These are phyloP conservation scores for Xyrichtys novacula DNA, from an alignment of 2,797 vertebrate species.

Conservation along the genomic window DNA sequence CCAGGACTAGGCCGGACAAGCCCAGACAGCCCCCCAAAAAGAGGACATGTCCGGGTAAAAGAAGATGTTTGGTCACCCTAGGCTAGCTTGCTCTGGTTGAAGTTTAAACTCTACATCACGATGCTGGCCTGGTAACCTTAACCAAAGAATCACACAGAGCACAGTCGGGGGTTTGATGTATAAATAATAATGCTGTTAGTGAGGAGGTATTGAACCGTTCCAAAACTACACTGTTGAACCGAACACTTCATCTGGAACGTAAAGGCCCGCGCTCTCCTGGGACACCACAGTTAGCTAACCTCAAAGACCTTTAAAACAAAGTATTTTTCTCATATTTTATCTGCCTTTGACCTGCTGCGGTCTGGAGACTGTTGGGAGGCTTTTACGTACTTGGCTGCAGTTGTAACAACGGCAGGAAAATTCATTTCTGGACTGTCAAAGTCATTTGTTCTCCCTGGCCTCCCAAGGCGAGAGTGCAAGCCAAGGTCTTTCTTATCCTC, in stretches of 20 bases:
- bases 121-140: no score
- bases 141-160: no score
- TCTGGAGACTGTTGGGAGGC: conserved; percentile 62
- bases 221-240: conserved; percentile 19
- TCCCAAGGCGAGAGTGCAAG: conserved; percentile 66
- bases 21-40: no score
- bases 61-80: no score
- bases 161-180: no score
- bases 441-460: conserved; percentile 74
- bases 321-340: conserved; percentile 63
- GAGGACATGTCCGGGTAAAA: no score
- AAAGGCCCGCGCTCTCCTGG: conserved; percentile 16
- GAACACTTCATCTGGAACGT: conserved; percentile 17
- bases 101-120: no score
- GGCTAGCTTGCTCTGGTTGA: no score
- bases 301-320: conserved; percentile 57
- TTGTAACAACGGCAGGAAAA: conserved; percentile 75
- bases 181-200: background rate
- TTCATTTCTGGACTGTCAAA: conserved; percentile 77
- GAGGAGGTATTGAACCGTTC: conserved; percentile 16
- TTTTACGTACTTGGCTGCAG: conserved; percentile 68
- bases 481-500: conserved; percentile 41
- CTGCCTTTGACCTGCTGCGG: conserved; percentile 57
- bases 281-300: conserved; percentile 32
- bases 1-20: no score